Conservation (phyloP, 1,140 invertebrate genomes). For the Drosophila baimaii region DNA sequence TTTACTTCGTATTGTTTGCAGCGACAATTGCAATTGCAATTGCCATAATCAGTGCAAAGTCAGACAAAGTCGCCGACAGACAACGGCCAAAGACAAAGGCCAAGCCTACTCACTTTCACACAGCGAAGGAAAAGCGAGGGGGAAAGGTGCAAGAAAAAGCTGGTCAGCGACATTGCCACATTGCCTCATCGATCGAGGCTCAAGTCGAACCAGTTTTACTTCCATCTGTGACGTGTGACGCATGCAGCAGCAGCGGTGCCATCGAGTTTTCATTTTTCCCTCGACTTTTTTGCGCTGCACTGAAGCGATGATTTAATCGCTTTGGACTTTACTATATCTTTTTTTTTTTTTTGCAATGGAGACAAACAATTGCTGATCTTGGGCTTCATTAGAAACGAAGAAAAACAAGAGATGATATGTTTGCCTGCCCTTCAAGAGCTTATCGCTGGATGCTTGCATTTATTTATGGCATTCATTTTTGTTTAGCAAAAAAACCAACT, state of each 20-base stretch:
- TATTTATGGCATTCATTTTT: constrained; percentile 1
- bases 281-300: constrained; percentile 19
- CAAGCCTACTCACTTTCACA: constrained; percentile 62
- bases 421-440: constrained; percentile 48
- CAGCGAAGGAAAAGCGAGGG: neutral
- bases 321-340: constrained; percentile 34
- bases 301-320: constrained; percentile 57
- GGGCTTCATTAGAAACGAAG: constrained; percentile 30
- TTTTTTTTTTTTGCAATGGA: constrained; percentile 10
- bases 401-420: constrained; percentile 24
- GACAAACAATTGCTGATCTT: constrained; percentile 39
- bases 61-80: constrained; percentile 45
- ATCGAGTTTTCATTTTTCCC: constrained; percentile 41
- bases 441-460: constrained; percentile 9
- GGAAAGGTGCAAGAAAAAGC: constrained; percentile 55
- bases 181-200: constrained; percentile 64
- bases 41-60: constrained; percentile 80
- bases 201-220: constrained; percentile 67
- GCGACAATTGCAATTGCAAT: constrained; percentile 66
- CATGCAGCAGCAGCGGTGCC: constrained; percentile 45
- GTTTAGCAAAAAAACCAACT: constrained; percentile 8
- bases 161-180: constrained; percentile 69
- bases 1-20: constrained; percentile 73
- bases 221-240: constrained; percentile 75
- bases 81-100: constrained; percentile 62